These are phyloP conservation scores for Esox masquinongy DNA, from an alignment of 2,797 vertebrate genomes.

Conservation along the genomic window DNA sequence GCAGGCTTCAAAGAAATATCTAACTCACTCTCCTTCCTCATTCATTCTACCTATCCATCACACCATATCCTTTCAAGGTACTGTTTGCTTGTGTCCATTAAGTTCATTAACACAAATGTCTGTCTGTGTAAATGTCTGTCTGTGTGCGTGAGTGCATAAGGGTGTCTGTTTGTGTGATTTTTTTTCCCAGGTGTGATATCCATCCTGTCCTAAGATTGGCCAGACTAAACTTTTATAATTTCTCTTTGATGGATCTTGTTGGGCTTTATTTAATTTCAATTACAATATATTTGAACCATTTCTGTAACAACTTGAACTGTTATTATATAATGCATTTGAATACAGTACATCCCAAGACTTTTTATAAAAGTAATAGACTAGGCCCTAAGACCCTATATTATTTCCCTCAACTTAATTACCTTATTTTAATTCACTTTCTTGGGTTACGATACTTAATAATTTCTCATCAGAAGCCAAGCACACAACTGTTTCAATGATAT, in stretches of 20 bases:
- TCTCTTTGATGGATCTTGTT: conserved; percentile 62
- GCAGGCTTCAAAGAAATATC: background rate
- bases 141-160: background rate
- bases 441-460: background rate
- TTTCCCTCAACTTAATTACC: background rate
- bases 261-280: conserved; percentile 61
- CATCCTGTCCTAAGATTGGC: conserved; percentile 36
- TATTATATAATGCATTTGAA: conserved; percentile 50
- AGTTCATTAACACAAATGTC: background rate
- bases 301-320: conserved; percentile 38
- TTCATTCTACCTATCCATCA: background rate
- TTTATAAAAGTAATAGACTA: conserved; percentile 33
- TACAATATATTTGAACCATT: conserved; percentile 58
- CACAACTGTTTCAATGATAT: background rate
- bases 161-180: background rate
- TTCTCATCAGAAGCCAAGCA: background rate
- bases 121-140: background rate
- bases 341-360: background rate
- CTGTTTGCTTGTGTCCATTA: background rate
- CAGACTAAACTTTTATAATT: conserved; percentile 60
- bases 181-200: background rate
- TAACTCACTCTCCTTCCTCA: background rate
- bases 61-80: background rate
- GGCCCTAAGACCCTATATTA: conserved; percentile 25
- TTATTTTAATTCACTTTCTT: background rate